Conservation (phyloP, 1,140 invertebrate genomes). For the Pararge aegeria region DNA sequence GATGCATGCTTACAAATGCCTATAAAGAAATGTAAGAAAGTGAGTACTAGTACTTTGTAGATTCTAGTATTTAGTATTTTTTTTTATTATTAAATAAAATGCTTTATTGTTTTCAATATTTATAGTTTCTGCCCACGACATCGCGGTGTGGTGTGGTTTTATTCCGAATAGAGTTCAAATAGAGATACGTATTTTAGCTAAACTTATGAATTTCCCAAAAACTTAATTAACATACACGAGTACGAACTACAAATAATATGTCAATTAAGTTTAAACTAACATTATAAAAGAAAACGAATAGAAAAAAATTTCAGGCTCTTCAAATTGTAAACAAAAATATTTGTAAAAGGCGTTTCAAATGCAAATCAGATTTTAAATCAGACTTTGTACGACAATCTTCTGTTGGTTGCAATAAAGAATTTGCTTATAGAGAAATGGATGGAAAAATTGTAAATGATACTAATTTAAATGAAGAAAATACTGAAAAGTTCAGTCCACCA, state of each 20-base stretch:
- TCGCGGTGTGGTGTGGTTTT: too few species aligned
- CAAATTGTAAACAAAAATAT: conserved; percentile 28
- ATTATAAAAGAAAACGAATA: too few species aligned
- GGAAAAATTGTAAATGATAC: neutral
- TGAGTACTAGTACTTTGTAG: conserved; percentile 18
- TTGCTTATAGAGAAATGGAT: neutral
- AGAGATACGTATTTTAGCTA: too few species aligned
- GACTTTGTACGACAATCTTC: conserved; percentile 23
- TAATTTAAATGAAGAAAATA: neutral
- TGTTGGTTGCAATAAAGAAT: conserved; percentile 22
- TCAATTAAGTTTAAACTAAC: too few species aligned
- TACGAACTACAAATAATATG: too few species aligned
- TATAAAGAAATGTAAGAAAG: conserved; percentile 47
- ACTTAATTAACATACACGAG: too few species aligned
- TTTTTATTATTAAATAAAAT: conserved; percentile 1
- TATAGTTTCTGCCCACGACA: too few species aligned
- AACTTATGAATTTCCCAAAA: too few species aligned
- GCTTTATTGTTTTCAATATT: too few species aligned
- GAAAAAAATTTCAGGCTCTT: conserved; percentile 31
- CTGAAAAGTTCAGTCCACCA: neutral
- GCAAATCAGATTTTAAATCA: conserved; percentile 27
- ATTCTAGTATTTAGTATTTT: neutral
- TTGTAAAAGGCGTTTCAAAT: conserved; percentile 29
- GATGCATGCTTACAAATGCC: conserved; percentile 44
- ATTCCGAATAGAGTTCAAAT: too few species aligned